Conservation (phyloP, 2,797 vertebrate species). For the Amphiprion clarkii region DNA sequence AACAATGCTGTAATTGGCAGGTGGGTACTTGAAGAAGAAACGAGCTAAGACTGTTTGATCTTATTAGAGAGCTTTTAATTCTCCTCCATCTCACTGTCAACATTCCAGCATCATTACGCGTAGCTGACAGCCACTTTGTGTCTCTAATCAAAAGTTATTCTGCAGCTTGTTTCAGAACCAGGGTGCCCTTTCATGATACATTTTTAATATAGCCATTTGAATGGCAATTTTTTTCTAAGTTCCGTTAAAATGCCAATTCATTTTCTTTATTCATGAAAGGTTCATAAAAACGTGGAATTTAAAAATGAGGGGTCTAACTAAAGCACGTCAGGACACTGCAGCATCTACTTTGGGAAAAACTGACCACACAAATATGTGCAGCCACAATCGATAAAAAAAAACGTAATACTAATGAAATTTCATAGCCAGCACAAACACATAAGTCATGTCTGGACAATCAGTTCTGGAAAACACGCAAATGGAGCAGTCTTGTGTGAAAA, state of each 20-base stretch:
- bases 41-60: constrained; percentile 18
- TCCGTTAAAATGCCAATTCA: too few species aligned
- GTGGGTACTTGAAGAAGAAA: constrained; percentile 20
- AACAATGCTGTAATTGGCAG: constrained; percentile 38
- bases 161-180: not conserved
- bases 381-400: not conserved
- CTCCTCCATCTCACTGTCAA: constrained; percentile 11
- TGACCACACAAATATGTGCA: not conserved
- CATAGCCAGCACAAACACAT: not conserved
- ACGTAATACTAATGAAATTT: not conserved
- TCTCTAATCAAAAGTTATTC: not conserved
- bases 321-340: too few species aligned
- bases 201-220: too few species aligned
- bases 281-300: too few species aligned
- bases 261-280: too few species aligned
- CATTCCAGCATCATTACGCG: constrained; percentile 11
- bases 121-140: constrained; percentile 2
- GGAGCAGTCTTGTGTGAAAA: constrained; percentile 23
- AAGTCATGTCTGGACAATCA: constrained; percentile 9
- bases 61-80: constrained; percentile 31
- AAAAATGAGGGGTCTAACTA: too few species aligned
- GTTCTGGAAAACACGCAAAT: constrained; percentile 22
- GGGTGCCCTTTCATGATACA: too few species aligned
- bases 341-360: not conserved
- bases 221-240: too few species aligned